These are phyloP conservation scores for Smittia sp. DNA, from an alignment of 2,888 invertebrate genomes.

Conservation along the genomic window DNA sequence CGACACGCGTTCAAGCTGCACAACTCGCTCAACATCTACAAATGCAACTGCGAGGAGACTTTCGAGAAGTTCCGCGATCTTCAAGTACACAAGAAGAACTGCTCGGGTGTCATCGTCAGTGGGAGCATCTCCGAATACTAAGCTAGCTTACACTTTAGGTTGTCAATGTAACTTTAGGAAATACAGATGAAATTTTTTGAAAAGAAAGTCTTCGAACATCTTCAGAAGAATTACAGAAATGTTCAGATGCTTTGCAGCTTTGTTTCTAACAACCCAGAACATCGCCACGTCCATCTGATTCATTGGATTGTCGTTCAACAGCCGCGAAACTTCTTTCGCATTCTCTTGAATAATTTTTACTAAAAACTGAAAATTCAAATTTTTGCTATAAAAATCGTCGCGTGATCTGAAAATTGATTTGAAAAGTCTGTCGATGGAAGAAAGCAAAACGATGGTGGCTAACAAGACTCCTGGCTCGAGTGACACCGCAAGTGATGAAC, in stretches of 20 bases:
- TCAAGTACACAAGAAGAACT: constrained; percentile 17
- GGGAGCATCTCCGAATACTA: no score
- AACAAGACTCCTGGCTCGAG: not conserved
- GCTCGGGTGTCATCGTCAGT: no score
- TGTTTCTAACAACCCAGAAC: constrained; percentile 58
- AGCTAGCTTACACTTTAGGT: no score
- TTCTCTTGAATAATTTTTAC: constrained; percentile 48
- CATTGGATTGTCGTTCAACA: constrained; percentile 58
- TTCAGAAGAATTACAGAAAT: no score
- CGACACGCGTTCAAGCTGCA: not conserved
- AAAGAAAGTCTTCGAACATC: no score
- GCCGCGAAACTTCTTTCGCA: constrained; percentile 51
- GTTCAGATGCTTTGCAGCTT: constrained; percentile 52
- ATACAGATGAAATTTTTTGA: no score
- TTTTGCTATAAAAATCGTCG: constrained; percentile 4
- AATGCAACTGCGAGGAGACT: not conserved
- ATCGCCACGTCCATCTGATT: constrained; percentile 59
- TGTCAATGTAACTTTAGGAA: no score
- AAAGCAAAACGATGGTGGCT: not conserved
- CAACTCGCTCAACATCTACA: not conserved
- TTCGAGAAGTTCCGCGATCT: constrained; percentile 12
- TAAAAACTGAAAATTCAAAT: no score
- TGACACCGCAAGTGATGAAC: no score
- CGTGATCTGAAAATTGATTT: constrained; percentile 13
- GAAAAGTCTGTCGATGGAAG: not conserved